Base-by-base conservation (phyloP, 35 echinoderm and acorn worm species). In the Amphiura filiformis region DNA sequence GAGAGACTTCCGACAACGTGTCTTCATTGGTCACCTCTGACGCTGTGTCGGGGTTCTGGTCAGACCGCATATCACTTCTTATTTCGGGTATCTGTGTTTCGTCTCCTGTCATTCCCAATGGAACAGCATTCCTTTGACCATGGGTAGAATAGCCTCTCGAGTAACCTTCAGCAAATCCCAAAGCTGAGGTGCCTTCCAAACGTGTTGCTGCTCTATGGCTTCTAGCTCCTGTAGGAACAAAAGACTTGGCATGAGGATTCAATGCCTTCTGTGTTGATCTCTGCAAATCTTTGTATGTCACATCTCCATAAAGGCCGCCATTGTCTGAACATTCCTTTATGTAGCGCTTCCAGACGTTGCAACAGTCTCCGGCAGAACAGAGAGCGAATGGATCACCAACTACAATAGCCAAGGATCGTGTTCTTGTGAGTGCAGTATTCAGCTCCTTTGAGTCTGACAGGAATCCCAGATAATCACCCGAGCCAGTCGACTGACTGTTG, bases 401-500 rank as follows among this genome's bases (percentile, higher is more conserved):
- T 11, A 30, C 61, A 11, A 70, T n/a, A 18, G 26, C 61, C 26
- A 52, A 70, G 15, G 61, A 70, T 30, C 26, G 61, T n/a, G 61
- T 70, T 70, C 61, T 70, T 70, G 61, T 70, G 17, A 70, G 61
- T 18, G 61, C 61, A 11, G 61, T 70, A n/a, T 70, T 70, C 61
- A 70, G 61, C 26, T 70, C 61, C 28, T 30, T 70, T 2, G 9
- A 18, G 4, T 70, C 61, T 3, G 61, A 70, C 15, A 70, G 26
- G 61, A 70, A 70, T 23, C 61, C 61, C 61, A 70, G 26, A 70
- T 70, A 70, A n/a, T 70, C 61, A 13, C 11, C 26, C 2, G 61
- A 13, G 61, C 28, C 61, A 70, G 17, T 70, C 7, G 44, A 52
- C 20, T 52, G 76, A 36, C 85, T 91, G 35, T 82, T 84, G 37